Evolutionary conservation across 64 coral and sea anemone species (phyloP).

Genomic region (Stylophora pistillata): DNA sequence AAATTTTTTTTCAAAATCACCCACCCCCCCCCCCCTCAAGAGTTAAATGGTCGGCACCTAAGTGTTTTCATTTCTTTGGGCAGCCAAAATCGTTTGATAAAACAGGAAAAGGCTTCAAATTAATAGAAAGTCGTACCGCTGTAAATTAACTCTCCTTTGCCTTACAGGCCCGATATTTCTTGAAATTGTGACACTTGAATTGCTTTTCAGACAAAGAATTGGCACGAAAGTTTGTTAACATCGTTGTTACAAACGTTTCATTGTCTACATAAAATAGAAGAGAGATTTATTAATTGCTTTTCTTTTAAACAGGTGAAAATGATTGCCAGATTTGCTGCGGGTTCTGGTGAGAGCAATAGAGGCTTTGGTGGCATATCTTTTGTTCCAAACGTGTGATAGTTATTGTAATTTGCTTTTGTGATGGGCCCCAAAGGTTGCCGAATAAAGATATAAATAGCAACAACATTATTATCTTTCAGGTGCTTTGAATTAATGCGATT

Average conservation of each 20-base stretch:
- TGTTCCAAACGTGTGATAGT: background rate
- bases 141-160: background rate
- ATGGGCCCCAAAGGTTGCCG: background rate
- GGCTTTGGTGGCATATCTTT: background rate
- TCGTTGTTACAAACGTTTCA: background rate
- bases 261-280: background rate
- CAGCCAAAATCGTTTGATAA: background rate
- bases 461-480: background rate
- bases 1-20: too few relatives aligned
- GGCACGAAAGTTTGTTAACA: background rate
- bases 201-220: background rate
- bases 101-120: background rate
- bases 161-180: background rate
- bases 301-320: background rate
- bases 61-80: background rate
- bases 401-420: background rate
- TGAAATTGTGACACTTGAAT: background rate
- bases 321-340: background rate
- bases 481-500: conserved; percentile 21
- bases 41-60: too few relatives aligned
- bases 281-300: background rate
- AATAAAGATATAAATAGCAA: background rate
- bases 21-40: too few relatives aligned
- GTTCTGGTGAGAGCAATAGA: background rate
- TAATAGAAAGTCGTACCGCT: background rate